Evolutionary conservation across 2,888 invertebrate genomes (phyloP).

Genomic region (Horisme vitalbata): DNA sequence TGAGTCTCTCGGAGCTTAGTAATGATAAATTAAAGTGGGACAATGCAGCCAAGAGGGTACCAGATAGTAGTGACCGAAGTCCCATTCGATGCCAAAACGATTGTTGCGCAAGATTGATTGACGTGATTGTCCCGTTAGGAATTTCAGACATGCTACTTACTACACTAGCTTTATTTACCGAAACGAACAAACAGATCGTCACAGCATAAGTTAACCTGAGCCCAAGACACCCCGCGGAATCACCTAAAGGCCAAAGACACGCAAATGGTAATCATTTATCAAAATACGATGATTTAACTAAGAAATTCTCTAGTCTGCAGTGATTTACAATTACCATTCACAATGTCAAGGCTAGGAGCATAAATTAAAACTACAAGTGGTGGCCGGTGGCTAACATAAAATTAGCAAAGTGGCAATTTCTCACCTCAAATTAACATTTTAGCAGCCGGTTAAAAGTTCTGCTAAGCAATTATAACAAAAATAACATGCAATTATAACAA

Average conservation of each 20-base stretch:
- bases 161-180: neutral
- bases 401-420: too few species aligned
- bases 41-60: constrained; percentile 39
- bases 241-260: too few species aligned
- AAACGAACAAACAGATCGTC: neutral
- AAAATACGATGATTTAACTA: too few species aligned
- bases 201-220: too few species aligned
- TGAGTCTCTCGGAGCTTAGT: neutral
- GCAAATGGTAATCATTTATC: too few species aligned
- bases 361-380: too few species aligned
- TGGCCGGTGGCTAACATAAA: too few species aligned
- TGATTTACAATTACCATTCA: too few species aligned
- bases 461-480: neutral
- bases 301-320: too few species aligned
- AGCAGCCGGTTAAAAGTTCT: neutral
- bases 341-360: too few species aligned
- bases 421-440: neutral
- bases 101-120: constrained; percentile 49
- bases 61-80: constrained; percentile 16
- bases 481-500: neutral
- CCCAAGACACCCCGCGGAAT: constrained; percentile 2
- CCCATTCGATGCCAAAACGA: constrained; percentile 58
- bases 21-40: constrained; percentile 22
- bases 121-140: constrained; percentile 21
- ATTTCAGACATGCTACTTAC: constrained; percentile 26